These are phyloP conservation scores for Oncorhynchus gorbuscha DNA, from an alignment of 2,113 vertebrate genomes.

Conservation along the genomic window DNA sequence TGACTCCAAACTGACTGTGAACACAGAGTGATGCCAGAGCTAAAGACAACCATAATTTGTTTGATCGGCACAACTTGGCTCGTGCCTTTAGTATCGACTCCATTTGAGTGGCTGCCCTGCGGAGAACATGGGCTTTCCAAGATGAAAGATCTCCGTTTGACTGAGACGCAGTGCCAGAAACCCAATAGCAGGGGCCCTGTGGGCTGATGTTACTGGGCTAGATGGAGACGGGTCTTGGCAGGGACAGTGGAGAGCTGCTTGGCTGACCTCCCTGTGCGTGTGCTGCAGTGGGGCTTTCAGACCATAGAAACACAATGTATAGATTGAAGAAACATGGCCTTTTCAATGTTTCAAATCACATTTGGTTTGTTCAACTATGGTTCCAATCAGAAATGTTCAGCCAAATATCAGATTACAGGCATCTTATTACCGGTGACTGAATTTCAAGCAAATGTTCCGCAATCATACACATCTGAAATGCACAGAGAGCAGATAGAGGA, in stretches of 20 bases:
- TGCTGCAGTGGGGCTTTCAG: constrained; percentile 23
- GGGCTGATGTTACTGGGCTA: constrained; percentile 26
- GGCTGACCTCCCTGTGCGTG: constrained; percentile 32
- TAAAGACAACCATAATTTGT: constrained; percentile 38
- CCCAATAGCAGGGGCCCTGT: constrained; percentile 1
- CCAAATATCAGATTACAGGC: no score
- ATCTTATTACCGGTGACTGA: no score
- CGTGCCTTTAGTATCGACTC: constrained; percentile 19
- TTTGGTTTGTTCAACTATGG: no score
- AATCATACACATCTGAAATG: no score
- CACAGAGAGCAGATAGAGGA: no score
- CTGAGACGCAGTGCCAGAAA: neutral
- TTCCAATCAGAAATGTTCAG: no score
- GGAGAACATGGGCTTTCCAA: constrained; percentile 23
- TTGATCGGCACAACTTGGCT: constrained; percentile 36
- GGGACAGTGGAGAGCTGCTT: constrained; percentile 19
- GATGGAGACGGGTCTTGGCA: constrained; percentile 48
- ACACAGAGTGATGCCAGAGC: neutral
- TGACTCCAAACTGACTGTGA: constrained; percentile 36
- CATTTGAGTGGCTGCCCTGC: constrained; percentile 20
- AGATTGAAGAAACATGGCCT: no score
- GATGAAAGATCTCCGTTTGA: constrained; percentile 11
- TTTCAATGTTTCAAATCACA: no score
- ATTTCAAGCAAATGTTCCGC: no score
- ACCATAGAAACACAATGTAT: no score